A percentile compares a stretch with the other conserved stretches of the same genome.
Evolutionary conservation across 2,797 vertebrate species (phyloP).

Genomic region (Chelonia mydas): DNA sequence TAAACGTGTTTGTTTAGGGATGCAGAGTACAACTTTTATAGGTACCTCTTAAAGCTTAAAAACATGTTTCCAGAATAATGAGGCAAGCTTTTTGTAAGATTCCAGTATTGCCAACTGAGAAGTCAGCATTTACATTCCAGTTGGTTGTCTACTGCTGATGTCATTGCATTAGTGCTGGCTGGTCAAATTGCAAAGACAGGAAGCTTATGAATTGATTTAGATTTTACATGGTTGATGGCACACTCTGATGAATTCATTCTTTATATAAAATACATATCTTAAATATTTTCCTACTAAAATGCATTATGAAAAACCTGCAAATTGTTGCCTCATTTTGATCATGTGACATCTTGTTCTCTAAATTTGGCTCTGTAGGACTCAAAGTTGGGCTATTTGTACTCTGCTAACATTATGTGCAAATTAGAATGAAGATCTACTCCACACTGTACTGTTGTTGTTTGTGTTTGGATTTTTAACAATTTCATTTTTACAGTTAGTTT

Average conservation of each 20-base stretch:
- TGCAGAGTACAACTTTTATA: not conserved
- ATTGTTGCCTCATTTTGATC: slow-evolving; percentile 11
- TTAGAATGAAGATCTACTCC: slow-evolving; percentile 17
- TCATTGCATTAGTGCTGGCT: not conserved
- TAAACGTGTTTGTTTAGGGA: not conserved
- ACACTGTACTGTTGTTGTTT: not conserved
- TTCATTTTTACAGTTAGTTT: not conserved
- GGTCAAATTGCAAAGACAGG: slow-evolving; percentile 34
- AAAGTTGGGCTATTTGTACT: not conserved
- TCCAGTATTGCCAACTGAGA: not conserved
- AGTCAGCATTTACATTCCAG: not conserved
- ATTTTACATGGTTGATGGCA: slow-evolving; percentile 49
- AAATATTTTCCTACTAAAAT: slow-evolving; percentile 21
- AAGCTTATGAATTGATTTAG: slow-evolving; percentile 47
- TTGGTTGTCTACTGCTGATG: not conserved
- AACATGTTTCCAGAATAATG: not conserved
- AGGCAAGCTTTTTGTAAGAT: not conserved
- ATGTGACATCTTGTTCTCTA: slow-evolving; percentile 54
- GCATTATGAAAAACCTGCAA: slow-evolving; percentile 7
- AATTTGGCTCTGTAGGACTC: slow-evolving; percentile 24
- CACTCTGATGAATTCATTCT: slow-evolving; percentile 56
- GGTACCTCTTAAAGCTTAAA: not conserved
- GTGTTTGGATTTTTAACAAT: not conserved
- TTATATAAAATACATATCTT: slow-evolving; percentile 30
- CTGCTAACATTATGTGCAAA: not conserved